Evolutionary conservation across 2,113 vertebrate species (phyloP).

Genomic region (Lophura nycthemera): DNA sequence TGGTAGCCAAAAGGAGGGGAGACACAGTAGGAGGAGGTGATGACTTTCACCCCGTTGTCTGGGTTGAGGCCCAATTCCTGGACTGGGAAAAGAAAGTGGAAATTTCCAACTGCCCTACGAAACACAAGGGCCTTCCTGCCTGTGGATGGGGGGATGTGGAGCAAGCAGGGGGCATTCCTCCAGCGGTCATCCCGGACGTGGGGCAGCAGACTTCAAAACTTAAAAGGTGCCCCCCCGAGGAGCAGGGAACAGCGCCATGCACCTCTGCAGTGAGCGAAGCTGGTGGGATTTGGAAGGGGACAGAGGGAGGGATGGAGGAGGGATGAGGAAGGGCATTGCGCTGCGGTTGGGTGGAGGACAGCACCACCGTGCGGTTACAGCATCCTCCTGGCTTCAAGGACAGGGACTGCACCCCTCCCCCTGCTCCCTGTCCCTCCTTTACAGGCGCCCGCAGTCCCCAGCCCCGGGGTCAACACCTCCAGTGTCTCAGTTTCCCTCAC

Average conservation of each 20-base stretch:
- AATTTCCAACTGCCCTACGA: not conserved
- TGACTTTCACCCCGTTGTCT: not conserved
- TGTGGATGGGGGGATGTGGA: not conserved
- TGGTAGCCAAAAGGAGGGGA: not conserved
- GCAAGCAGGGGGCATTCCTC: not conserved
- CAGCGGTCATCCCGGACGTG: too few relatives aligned
- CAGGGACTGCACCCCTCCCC: not conserved
- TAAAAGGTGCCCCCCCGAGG: not conserved
- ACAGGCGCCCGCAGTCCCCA: not conserved
- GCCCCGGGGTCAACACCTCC: not conserved
- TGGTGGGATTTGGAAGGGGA: not conserved
- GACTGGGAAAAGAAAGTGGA: not conserved
- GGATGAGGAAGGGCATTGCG: not conserved
- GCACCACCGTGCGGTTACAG: slow-evolving; percentile 58
- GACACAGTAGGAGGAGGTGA: not conserved
- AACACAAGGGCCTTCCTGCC: not conserved
- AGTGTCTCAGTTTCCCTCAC: not conserved
- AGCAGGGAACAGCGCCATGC: not conserved
- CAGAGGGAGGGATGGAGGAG: not conserved
- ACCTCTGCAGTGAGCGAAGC: not conserved
- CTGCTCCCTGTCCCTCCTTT: not conserved
- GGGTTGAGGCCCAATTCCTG: not conserved
- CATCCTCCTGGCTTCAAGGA: not conserved
- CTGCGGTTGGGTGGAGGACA: slow-evolving; percentile 20
- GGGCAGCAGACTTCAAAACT: fast-evolving